Base-by-base conservation (phyloP, 2,113 vertebrate genomes). In the Muntiacus reevesi region DNA sequence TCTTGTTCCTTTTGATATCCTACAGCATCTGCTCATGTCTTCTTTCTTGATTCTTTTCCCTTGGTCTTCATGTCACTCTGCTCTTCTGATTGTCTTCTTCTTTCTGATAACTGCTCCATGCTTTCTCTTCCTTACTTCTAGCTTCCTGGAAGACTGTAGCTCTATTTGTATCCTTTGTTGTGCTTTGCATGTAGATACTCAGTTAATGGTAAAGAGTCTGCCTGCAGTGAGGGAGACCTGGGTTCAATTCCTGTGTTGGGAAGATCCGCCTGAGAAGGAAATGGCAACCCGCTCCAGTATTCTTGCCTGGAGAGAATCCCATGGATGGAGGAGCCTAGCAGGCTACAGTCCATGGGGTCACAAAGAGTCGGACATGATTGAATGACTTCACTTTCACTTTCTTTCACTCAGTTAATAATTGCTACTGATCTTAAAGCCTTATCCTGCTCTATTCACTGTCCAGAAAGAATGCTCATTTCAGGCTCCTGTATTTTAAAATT, bases 301-400 rank as follows among this genome's bases (percentile, higher is more conserved):
- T 71, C n/a, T 40, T 23, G 67, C n/a, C 21, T 71, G 67, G n/a
- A 71, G n/a, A 71, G 67, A 71, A 40, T 71, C 67, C 67, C 19
- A 12, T 71, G 67, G n/a, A 71, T 23, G 10, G 67, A 40, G n/a
- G 67, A 40, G 10, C 67, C 67, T 71, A 6, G 19, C 11, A 6
- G 67, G n/a, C 67, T 71, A 71, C 19, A 71, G 67, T 71, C 67
- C n/a, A 23, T 12, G 67, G 23, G 67, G n/a, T 71, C 67, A 23
- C 67, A 23, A 40, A 71, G n/a, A 71, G n/a, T 71, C 0, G 0
- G 10, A 71, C 19, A 12, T 0, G 5, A 40, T 19, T 71, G n/a
- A 71, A 36, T 0, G 0, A 40, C n/a, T 71, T 23, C 19, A 40
- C 67, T 71, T 40, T 23, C 67, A 71, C n/a, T 71, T 71, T 71